phyloP scores from a whole-genome alignment of 1,140 invertebrate species.

The Agrilus planipennis region DNA sequence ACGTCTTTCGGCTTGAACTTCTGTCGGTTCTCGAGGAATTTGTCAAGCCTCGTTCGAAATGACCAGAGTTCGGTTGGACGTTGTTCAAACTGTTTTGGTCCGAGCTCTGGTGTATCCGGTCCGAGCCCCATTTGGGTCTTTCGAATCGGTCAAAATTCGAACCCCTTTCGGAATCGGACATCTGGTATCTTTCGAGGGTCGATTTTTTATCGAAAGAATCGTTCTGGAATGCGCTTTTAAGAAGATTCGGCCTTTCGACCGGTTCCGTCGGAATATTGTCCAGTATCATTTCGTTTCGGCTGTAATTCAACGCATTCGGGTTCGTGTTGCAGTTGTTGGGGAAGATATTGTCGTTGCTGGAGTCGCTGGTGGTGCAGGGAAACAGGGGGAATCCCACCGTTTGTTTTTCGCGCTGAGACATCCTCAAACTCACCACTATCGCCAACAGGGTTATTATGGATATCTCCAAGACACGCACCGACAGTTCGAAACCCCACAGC shows the following conservation, averaged over 20 bases:
- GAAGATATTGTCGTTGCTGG: constrained; percentile 69
- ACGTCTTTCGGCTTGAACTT: constrained; percentile 33
- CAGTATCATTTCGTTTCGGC: constrained; percentile 47
- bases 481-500: constrained; percentile 81
- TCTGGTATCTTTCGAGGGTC: constrained; percentile 34
- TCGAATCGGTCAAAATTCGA: constrained; percentile 33
- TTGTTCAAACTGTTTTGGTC: constrained; percentile 23
- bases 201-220: constrained; percentile 42
- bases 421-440: constrained; percentile 66
- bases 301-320: constrained; percentile 72
- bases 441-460: constrained; percentile 68
- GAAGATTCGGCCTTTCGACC: constrained; percentile 37
- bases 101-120: constrained; percentile 14
- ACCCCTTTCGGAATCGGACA: constrained; percentile 17
- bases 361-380: constrained; percentile 62
- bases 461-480: constrained; percentile 69
- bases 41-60: constrained; percentile 23
- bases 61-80: constrained; percentile 20
- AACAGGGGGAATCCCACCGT: constrained; percentile 59
- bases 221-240: constrained; percentile 36
- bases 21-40: constrained; percentile 21
- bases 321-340: constrained; percentile 76
- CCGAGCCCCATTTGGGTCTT: constrained; percentile 30
- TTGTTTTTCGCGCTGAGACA: constrained; percentile 44
- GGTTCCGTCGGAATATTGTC: constrained; percentile 38